These are phyloP conservation scores for Drosophila serrata DNA, from an alignment of 1,140 invertebrate genomes.

Conservation along the genomic window DNA sequence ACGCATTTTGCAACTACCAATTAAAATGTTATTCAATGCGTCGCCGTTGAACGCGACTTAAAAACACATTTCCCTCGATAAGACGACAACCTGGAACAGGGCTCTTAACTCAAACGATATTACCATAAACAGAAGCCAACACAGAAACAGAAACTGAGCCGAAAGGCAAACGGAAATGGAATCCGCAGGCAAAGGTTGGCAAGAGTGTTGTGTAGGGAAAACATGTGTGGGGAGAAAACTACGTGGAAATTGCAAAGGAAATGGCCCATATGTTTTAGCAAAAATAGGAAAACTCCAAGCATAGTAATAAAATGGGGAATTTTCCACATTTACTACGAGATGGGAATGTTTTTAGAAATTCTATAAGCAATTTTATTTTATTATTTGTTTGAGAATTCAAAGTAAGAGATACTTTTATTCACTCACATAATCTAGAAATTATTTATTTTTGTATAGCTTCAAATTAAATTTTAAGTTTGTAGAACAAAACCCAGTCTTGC, in stretches of 20 bases:
- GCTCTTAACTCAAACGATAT: conserved; percentile 29
- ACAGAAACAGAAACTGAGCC: conserved; percentile 34
- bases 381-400: neutral
- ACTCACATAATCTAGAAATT: neutral
- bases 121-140: conserved; percentile 32
- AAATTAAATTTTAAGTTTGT: too few relatives aligned
- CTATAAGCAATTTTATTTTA: neutral
- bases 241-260: conserved; percentile 1
- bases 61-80: conserved; percentile 60
- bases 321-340: neutral
- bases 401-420: neutral
- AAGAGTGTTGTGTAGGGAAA: conserved; percentile 12
- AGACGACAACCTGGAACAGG: conserved; percentile 33
- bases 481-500: neutral
- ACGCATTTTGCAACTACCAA: conserved; percentile 81
- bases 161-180: conserved; percentile 33
- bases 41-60: conserved; percentile 53
- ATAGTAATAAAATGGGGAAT: neutral
- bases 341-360: neutral
- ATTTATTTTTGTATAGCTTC: neutral
- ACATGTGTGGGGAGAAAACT: conserved; percentile 11
- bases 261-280: conserved; percentile 13
- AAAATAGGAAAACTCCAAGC: neutral
- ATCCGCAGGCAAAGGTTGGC: conserved; percentile 11
- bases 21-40: conserved; percentile 70